These are phyloP conservation scores for Montipora capitata DNA, from an alignment of 92 coral and sea anemone species.

Conservation along the genomic window DNA sequence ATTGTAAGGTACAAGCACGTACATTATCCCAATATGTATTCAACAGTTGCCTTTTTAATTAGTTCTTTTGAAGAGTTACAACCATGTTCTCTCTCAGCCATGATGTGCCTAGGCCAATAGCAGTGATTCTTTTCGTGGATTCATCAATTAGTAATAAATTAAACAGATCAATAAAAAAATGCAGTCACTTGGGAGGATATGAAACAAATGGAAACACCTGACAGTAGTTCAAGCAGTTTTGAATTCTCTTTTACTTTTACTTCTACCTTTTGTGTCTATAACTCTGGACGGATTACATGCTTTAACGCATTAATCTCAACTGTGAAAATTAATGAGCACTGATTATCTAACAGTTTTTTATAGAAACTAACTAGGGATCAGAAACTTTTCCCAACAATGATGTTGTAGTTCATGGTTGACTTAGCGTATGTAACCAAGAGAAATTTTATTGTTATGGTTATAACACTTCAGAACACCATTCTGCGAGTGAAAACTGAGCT, in stretches of 20 bases:
- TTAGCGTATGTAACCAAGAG: too few relatives aligned
- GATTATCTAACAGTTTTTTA: neutral
- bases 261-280: too few relatives aligned
- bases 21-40: neutral
- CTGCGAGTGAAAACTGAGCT: constrained; percentile 55
- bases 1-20: constrained; percentile 15
- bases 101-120: neutral
- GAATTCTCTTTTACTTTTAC: neutral
- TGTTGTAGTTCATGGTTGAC: too few relatives aligned
- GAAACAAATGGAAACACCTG: neutral
- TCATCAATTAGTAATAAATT: too few relatives aligned
- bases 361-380: neutral
- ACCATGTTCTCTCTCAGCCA: neutral
- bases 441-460: constrained; percentile 39
- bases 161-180: too few relatives aligned
- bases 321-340: constrained; percentile 2
- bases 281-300: neutral
- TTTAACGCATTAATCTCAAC: neutral
- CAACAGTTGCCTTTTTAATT: neutral
- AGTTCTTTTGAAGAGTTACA: neutral
- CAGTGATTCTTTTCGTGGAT: neutral
- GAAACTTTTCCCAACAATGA: neutral
- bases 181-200: too few relatives aligned
- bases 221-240: neutral
- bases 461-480: constrained; percentile 58